phyloP scores from a whole-genome alignment of 1,140 invertebrate species.

The Drosophila jambulina region DNA sequence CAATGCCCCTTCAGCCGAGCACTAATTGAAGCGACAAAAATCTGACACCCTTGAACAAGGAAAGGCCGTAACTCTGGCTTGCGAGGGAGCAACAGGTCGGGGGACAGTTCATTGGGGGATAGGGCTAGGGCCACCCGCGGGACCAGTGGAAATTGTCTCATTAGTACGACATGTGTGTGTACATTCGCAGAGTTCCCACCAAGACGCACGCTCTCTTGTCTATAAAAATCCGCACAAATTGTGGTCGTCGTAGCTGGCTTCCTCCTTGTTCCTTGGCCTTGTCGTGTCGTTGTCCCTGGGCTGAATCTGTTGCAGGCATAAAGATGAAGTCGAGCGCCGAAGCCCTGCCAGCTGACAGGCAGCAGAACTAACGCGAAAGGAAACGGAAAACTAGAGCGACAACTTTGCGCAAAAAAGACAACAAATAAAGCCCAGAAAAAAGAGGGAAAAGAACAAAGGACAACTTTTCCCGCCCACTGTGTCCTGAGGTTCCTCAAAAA shows the following conservation, averaged over 20 bases:
- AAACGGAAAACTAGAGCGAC: conserved; percentile 42
- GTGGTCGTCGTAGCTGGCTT: conserved; percentile 13
- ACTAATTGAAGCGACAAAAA: conserved; percentile 71
- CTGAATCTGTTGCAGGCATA: conserved; percentile 33
- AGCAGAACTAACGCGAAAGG: conserved; percentile 10
- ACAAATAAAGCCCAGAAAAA: not conserved
- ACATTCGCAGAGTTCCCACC: conserved; percentile 41
- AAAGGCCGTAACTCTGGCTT: not conserved
- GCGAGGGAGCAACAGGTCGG: conserved; percentile 10
- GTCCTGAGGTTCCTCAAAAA: conserved; percentile 1
- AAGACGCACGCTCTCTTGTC: conserved; percentile 31
- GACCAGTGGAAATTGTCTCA: conserved; percentile 74
- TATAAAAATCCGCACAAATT: conserved; percentile 42
- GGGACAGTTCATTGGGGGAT: conserved; percentile 74
- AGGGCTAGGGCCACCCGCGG: conserved; percentile 49
- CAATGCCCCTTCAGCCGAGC: not conserved
- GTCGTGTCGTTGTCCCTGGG: conserved; percentile 3
- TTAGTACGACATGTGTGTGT: conserved; percentile 48
- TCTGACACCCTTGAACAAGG: not conserved
- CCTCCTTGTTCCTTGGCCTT: not conserved
- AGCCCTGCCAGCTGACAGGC: conserved; percentile 16
- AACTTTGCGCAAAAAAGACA: conserved; percentile 8
- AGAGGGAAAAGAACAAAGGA: conserved; percentile 14
- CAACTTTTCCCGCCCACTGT: conserved; percentile 25
- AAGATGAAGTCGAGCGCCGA: conserved; percentile 11